Percentiles rank a stretch among this genome's conserved stretches.
Evolutionary conservation across 2,888 invertebrate genomes (phyloP).

Genomic region (Acrobasis suavella): DNA sequence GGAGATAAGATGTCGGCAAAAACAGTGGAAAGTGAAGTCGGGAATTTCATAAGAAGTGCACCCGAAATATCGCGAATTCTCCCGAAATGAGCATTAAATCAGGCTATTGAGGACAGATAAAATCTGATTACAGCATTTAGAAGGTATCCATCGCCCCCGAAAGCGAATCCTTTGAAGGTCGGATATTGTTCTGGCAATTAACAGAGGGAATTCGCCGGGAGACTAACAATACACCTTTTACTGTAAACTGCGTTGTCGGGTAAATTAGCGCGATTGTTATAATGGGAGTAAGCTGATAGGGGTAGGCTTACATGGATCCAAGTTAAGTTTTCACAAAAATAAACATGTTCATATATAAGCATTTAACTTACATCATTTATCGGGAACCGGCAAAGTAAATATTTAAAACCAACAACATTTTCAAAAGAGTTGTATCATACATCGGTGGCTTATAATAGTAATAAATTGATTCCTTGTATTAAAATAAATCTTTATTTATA

Average conservation of each 20-base stretch:
- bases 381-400: no score
- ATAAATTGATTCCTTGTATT: no score
- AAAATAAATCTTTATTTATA: no score
- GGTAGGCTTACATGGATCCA: background rate
- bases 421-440: no score
- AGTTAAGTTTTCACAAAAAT: background rate
- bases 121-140: constrained; percentile 9
- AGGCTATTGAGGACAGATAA: background rate
- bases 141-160: background rate
- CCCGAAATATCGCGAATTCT: background rate
- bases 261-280: constrained; percentile 22
- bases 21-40: constrained; percentile 1
- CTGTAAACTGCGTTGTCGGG: constrained; percentile 19
- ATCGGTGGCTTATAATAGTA: no score
- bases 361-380: no score
- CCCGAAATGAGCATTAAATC: constrained; percentile 4
- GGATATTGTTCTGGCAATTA: constrained; percentile 11
- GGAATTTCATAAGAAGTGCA: background rate
- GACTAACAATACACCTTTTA: constrained; percentile 21
- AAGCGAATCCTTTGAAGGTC: constrained; percentile 8
- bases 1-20: background rate
- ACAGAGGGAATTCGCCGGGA: constrained; percentile 7
- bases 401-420: no score
- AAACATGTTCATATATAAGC: background rate
- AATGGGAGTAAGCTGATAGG: constrained; percentile 4